These are phyloP conservation scores for Paracanthobrama guichenoti DNA, from an alignment of 2,113 vertebrate species.

Conservation along the genomic window DNA sequence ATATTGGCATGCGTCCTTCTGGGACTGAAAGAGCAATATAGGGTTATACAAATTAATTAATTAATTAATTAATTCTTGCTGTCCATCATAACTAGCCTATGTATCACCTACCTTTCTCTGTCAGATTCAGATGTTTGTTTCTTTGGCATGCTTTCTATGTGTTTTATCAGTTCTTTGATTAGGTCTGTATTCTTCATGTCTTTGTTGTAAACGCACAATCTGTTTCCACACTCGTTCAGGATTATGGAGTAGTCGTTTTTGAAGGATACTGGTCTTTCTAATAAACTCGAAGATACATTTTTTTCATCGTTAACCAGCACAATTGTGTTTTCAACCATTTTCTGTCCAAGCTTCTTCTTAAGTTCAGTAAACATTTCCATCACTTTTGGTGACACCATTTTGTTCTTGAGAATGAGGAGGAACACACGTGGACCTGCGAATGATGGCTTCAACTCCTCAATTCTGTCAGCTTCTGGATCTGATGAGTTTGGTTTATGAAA, in stretches of 20 bases:
- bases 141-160: neutral
- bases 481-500: neutral
- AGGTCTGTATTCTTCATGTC: neutral
- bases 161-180: neutral
- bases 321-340: slow-evolving; percentile 13
- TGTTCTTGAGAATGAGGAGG: slow-evolving; percentile 14
- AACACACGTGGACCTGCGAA: neutral
- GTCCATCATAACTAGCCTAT: neutral
- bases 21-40: neutral
- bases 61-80: no score
- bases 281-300: accelerated
- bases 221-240: neutral
- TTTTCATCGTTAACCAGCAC: neutral
- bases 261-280: neutral
- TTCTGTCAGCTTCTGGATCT: neutral
- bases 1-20: neutral
- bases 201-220: neutral
- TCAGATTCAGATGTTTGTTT: neutral
- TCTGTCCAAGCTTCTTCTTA: neutral
- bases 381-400: neutral
- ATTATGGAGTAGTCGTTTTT: neutral
- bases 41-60: neutral
- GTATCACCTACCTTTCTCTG: neutral
- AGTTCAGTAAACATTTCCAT: neutral
- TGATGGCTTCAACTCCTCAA: neutral